phyloP scores from a whole-genome alignment of 2,113 vertebrate species.

The Podarcis cretensis region DNA sequence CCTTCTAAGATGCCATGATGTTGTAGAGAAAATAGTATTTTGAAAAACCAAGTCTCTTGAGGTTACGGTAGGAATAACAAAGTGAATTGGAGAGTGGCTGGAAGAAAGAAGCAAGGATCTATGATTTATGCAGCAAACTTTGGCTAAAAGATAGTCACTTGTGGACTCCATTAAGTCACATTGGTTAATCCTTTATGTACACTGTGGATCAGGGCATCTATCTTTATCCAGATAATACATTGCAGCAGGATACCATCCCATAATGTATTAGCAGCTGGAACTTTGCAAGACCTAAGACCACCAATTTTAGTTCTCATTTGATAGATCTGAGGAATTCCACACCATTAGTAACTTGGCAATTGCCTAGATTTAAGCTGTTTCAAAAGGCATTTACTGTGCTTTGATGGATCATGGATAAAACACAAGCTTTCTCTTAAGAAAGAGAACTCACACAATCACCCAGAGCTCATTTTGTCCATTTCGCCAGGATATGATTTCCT shows the following conservation, averaged over 20 bases:
- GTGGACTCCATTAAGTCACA: slow-evolving; percentile 1
- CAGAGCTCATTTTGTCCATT: background rate
- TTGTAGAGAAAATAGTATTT: slow-evolving; percentile 65
- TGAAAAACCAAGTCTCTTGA: slow-evolving; percentile 55
- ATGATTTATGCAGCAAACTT: slow-evolving; percentile 22
- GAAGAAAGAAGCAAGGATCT: slow-evolving; percentile 38
- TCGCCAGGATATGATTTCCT: background rate
- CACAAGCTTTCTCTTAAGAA: background rate
- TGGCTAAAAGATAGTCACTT: slow-evolving; percentile 28
- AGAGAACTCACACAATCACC: background rate
- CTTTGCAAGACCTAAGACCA: slow-evolving; percentile 14
- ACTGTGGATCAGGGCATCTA: background rate
- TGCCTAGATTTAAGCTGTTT: background rate
- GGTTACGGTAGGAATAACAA: slow-evolving; percentile 45
- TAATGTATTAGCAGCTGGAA: slow-evolving; percentile 16
- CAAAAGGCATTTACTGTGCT: background rate
- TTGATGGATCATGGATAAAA: background rate
- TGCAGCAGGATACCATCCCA: background rate
- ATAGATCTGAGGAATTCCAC: background rate
- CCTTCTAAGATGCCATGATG: slow-evolving; percentile 69
- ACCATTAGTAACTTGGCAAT: background rate
- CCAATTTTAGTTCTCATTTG: background rate
- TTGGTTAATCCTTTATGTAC: slow-evolving; percentile 54
- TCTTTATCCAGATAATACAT: slow-evolving; percentile 6
- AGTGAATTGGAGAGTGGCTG: slow-evolving; percentile 44